Percentiles rank a stretch among this genome's conserved stretches.
phyloP scores from a whole-genome alignment of 2,888 invertebrate genomes.

The Coelopa pilipes region DNA sequence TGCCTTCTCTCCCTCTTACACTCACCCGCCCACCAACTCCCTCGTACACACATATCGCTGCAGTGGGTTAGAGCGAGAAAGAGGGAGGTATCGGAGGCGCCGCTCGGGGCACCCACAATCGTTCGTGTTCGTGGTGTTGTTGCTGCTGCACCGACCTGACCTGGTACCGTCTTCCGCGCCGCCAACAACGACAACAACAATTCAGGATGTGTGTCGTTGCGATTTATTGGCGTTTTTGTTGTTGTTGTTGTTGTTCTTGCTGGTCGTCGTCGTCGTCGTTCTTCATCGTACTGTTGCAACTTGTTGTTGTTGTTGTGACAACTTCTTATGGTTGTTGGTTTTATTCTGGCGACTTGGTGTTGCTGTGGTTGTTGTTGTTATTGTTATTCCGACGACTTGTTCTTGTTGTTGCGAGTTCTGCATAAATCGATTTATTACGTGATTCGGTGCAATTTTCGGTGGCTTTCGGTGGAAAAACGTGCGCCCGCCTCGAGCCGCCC shows the following conservation, averaged over 20 bases:
- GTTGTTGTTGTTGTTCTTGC: neutral
- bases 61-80: no score
- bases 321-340: neutral
- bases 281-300: neutral
- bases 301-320: neutral
- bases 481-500: neutral
- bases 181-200: neutral
- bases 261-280: neutral
- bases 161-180: neutral
- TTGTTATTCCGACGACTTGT: neutral
- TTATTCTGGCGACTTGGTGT: neutral
- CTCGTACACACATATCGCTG: no score
- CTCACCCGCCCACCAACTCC: no score
- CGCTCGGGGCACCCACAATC: no score
- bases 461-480: neutral
- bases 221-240: no score
- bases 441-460: slow-evolving; percentile 31
- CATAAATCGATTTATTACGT: slow-evolving; percentile 32
- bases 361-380: slow-evolving; percentile 9
- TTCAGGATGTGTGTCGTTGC: neutral
- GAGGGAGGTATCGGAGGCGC: no score
- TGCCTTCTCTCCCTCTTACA: no score
- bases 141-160: neutral
- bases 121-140: no score
- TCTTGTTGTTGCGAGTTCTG: slow-evolving; percentile 15